A percentile compares a stretch with the other conserved stretches of the same genome.
Conservation (phyloP, 2,113 vertebrate genomes). For the Saimiri boliviensis region DNA sequence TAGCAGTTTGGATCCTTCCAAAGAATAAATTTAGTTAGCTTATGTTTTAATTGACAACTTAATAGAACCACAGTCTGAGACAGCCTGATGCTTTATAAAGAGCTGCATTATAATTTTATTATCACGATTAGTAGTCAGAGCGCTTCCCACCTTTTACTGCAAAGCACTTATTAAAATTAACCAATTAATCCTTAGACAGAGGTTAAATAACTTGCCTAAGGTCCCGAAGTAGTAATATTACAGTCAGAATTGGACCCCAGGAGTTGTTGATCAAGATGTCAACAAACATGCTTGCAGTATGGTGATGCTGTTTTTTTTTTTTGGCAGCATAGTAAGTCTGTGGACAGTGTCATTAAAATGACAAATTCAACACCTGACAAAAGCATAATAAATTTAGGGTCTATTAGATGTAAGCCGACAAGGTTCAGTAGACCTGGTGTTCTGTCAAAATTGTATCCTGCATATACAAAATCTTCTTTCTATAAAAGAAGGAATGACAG, state of each 20-base stretch:
- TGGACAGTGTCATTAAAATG: slow-evolving; percentile 61
- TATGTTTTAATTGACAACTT: slow-evolving; percentile 61
- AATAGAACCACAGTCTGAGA: slow-evolving; percentile 56
- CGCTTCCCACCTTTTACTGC: slow-evolving; percentile 55
- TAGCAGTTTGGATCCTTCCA: slow-evolving; percentile 41
- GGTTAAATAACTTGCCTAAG: slow-evolving; percentile 71
- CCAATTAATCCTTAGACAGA: slow-evolving; percentile 73
- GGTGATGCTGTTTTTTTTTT: neutral
- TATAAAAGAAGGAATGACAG: slow-evolving; percentile 66
- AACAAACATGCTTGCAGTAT: neutral
- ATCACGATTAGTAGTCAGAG: slow-evolving; percentile 59
- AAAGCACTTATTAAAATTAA: slow-evolving; percentile 76
- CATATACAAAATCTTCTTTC: slow-evolving; percentile 42
- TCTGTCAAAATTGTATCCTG: slow-evolving; percentile 66
- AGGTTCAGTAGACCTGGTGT: slow-evolving; percentile 50
- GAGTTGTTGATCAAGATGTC: slow-evolving; percentile 74
- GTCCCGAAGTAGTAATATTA: slow-evolving; percentile 31
- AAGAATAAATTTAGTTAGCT: slow-evolving; percentile 14
- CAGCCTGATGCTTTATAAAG: slow-evolving; percentile 45
- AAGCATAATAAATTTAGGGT: slow-evolving; percentile 55
- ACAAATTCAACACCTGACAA: slow-evolving; percentile 62
- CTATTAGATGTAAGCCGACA: slow-evolving; percentile 52
- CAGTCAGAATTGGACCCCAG: slow-evolving; percentile 44
- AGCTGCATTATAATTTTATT: slow-evolving; percentile 59
- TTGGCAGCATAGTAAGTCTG: slow-evolving; percentile 41